Base-by-base conservation (phyloP, 2,113 vertebrate genomes). In the Zootoca vivipara region DNA sequence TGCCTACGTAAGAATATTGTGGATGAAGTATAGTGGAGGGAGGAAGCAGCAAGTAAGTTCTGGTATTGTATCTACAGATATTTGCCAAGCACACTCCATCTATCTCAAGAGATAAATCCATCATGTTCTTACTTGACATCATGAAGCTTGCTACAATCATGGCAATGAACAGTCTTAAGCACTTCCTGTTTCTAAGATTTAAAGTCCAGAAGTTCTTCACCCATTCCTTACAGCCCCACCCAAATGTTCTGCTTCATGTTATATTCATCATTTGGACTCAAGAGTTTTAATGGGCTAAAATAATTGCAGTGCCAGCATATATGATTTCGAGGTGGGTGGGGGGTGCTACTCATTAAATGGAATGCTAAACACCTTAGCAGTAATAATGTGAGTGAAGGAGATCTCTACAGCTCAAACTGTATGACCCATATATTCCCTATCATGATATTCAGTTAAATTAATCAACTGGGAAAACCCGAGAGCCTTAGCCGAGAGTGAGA, bases 211-310 rank as follows among this genome's bases (percentile, higher is more conserved):
- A 0, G 6, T 12, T 28, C 40, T 52, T 6, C 24, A 38, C 70
- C 1, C 0, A 83, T 92, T 92, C 82, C 4, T 85, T 87, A 87
- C 62, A 10, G 46, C 46, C 46, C 46, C 46, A 52, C 46, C 26
- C 40, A 69, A 82, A 70, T 83, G 70, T 52, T 56, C 52, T 65
- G 15, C 70, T 82, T 58, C 18, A 1, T 38, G 67, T 82, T 89
- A 73, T 33, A 85, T 80, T 80, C 64, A 79, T 35, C 5, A 85
- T 90, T 81, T 62, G 33, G 52, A 16, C 22, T 82, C 26, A 24
- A 80, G 7, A 85, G 65, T 87, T 16, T 80, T 87, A 91, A 87
- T 89, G 64, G 89, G 35, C 33, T 90, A 58, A 80, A 52, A 78
- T 16, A 92, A 89, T 89, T 84, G 89, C 38, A 75, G 38, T 77